A percentile compares a stretch with the other conserved stretches of the same genome.
Evolutionary conservation across 2,797 vertebrate genomes (phyloP).

Genomic region (Enteromius fasciolatus): DNA sequence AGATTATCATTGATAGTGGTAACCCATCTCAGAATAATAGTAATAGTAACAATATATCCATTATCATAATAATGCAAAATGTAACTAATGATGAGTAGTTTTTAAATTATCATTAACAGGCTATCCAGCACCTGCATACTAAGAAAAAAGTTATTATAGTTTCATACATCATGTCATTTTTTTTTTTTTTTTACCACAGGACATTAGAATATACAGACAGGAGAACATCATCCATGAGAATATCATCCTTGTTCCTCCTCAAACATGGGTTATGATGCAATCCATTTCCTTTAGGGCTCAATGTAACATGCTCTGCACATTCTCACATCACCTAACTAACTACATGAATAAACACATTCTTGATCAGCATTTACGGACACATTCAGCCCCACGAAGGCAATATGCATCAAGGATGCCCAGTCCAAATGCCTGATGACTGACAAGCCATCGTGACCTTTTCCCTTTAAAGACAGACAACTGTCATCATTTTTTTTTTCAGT

Average conservation of each 20-base stretch:
- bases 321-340: constrained; percentile 29
- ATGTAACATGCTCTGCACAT: constrained; percentile 44
- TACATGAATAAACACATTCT: constrained; percentile 45
- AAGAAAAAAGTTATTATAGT: constrained; percentile 67
- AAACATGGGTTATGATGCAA: constrained; percentile 57
- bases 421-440: constrained; percentile 28
- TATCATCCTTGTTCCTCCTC: constrained; percentile 56
- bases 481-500: background rate
- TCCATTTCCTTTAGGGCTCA: constrained; percentile 33
- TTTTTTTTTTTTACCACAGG: constrained; percentile 55
- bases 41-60: constrained; percentile 59
- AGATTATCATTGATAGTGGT: constrained; percentile 68
- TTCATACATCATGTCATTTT: constrained; percentile 65
- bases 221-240: constrained; percentile 62
- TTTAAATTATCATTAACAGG: constrained; percentile 77
- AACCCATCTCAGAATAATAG: constrained; percentile 67
- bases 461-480: constrained; percentile 7
- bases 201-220: constrained; percentile 70
- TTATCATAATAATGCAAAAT: constrained; percentile 48
- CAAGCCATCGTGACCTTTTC: constrained; percentile 7
- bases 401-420: constrained; percentile 27
- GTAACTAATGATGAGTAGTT: constrained; percentile 56
- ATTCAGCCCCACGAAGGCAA: constrained; percentile 36
- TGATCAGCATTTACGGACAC: constrained; percentile 40
- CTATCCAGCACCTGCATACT: constrained; percentile 76